Conservation (phyloP, 2,113 vertebrate genomes). For the Sorex fumeus region DNA sequence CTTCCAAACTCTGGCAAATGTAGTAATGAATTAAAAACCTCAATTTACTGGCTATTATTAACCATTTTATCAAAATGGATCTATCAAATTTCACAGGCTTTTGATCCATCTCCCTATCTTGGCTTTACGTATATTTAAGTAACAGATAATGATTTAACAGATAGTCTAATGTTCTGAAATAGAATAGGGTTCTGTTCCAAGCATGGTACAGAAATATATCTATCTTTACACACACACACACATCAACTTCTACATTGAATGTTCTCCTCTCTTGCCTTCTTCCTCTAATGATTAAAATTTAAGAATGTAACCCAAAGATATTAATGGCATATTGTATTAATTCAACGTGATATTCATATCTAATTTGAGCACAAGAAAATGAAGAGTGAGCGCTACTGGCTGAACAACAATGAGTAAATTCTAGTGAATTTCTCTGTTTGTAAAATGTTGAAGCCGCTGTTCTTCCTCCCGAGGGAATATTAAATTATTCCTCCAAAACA, state of each 20-base stretch:
- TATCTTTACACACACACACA: too few relatives aligned
- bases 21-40: conserved; percentile 36
- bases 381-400: conserved; percentile 37
- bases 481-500: conserved; percentile 70
- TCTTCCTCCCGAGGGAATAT: conserved; percentile 68
- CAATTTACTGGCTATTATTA: conserved; percentile 20
- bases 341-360: conserved; percentile 45
- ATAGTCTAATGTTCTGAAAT: conserved; percentile 68
- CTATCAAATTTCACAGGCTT: conserved; percentile 7
- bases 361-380: conserved; percentile 62
- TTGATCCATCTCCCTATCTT: conserved; percentile 23
- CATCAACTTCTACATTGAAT: not conserved
- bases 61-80: conserved; percentile 14
- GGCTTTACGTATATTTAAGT: conserved; percentile 57
- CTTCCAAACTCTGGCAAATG: not conserved
- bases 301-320: conserved; percentile 51
- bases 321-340: conserved; percentile 48
- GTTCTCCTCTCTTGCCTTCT: not conserved
- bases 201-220: conserved; percentile 1
- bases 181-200: conserved; percentile 55
- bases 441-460: conserved; percentile 51
- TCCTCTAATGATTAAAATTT: conserved; percentile 41
- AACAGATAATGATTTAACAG: conserved; percentile 56
- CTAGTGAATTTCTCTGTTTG: conserved; percentile 37
- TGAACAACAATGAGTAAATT: conserved; percentile 57